These are phyloP conservation scores for Plectropomus leopardus DNA, from an alignment of 2,113 vertebrate genomes.

Conservation along the genomic window DNA sequence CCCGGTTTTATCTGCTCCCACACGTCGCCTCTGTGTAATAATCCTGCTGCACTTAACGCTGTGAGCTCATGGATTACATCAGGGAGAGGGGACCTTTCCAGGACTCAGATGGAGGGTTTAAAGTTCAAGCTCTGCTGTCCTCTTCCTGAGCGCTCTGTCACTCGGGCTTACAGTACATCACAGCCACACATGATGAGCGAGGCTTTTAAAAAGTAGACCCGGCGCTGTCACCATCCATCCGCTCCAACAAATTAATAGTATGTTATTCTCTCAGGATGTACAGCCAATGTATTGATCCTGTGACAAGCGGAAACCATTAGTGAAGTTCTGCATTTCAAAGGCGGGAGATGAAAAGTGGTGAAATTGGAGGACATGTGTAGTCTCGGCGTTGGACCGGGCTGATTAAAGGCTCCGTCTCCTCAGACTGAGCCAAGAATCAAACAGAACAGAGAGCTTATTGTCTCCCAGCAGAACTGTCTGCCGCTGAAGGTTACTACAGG, in stretches of 20 bases:
- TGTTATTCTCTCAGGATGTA: conserved; percentile 57
- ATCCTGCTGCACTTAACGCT: conserved; percentile 55
- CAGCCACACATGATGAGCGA: conserved; percentile 3
- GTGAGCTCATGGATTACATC: conserved; percentile 52
- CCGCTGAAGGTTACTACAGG: conserved; percentile 48
- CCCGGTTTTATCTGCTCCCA: conserved; percentile 41
- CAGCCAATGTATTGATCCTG: conserved; percentile 62
- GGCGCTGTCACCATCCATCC: conserved; percentile 12
- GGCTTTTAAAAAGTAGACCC: conserved; percentile 33
- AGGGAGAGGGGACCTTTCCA: conserved; percentile 23
- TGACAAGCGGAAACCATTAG: conserved; percentile 69
- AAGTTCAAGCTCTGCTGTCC: conserved; percentile 45
- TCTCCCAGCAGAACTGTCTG: conserved; percentile 58
- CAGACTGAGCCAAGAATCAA: conserved; percentile 61
- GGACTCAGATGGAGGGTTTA: conserved; percentile 56
- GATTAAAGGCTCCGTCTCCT: conserved; percentile 70
- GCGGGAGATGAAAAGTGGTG: conserved; percentile 59
- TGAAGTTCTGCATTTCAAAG: conserved; percentile 73
- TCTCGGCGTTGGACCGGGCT: conserved; percentile 36
- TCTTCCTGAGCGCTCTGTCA: conserved; percentile 26
- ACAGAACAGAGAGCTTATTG: conserved; percentile 62
- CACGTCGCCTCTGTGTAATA: conserved; percentile 46
- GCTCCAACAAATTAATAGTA: conserved; percentile 39
- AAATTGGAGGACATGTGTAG: conserved; percentile 63
- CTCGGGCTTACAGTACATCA: conserved; percentile 48